Base-by-base conservation (phyloP, 2,113 vertebrate genomes). In the Benitochromis conjunctus region DNA sequence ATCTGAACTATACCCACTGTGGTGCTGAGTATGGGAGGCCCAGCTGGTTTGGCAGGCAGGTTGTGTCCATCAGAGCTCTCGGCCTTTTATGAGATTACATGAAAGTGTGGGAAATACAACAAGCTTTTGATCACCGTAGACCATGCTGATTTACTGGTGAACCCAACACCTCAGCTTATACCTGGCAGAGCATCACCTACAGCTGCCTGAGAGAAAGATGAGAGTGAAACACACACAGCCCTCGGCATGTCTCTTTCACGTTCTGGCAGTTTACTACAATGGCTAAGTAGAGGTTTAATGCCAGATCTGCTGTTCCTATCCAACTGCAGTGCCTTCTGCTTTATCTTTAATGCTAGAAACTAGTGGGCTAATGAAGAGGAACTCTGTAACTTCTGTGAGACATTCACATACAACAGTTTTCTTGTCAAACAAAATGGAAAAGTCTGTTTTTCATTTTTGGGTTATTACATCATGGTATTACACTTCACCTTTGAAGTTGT, bases 51-150 rank as follows among this genome's bases (percentile, higher is more conserved):
- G 85, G 93, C 89, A 90, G 53, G 81, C 91, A 80, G 77, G 54
- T 58, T 81, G 66, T 62, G 60, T 85, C 86, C 81, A 51, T 90
- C 81, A 81, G 88, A 71, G 85, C 41, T 14, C 36, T 82, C 31
- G 1, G 78, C 19, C 71, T 94, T 95, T 95, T 94, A 94, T 88
- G 92, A 94, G 93, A 92, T 92, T 82, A 93, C 86, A 94, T 94
- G 88, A 94, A 94, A 95, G 92, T 57, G 82, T 86, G 88, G 86
- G 92, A 91, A 94, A 91, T 91, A 89, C 71, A 74, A 90, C 85
- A 69, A 92, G 85, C 31, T 51, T 95, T 95, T 93, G 93, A 95
- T 94, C 92, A 88, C 83, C 54, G 19, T 86, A 92, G 83, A 92
- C 79, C 92, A 85, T 90, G 90, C 92, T 89, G 90, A 91, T 95